These are phyloP conservation scores for Drosophila eugracilis DNA, from an alignment of 1,140 invertebrate genomes.

Conservation along the genomic window DNA sequence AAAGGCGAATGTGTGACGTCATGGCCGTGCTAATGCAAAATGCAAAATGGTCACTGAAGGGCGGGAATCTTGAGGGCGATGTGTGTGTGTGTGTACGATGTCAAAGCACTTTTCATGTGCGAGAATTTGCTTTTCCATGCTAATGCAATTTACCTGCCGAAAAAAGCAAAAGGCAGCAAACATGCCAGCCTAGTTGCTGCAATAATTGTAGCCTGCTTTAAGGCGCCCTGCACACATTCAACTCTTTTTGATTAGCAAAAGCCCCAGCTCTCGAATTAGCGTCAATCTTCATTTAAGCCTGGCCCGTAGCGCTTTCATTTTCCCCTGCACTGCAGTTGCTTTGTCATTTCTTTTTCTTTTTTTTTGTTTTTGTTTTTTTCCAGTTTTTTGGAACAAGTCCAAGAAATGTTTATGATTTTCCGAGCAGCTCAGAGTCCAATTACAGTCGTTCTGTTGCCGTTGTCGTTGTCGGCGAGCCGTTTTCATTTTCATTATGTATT, in stretches of 20 bases:
- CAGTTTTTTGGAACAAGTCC: constrained; percentile 41
- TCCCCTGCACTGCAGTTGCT: constrained; percentile 36
- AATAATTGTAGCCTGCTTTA: constrained; percentile 29
- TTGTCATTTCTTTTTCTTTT: constrained; percentile 17
- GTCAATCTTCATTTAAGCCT: constrained; percentile 44
- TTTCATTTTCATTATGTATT: constrained; percentile 37
- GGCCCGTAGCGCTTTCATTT: constrained; percentile 40
- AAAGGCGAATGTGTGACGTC: constrained; percentile 45
- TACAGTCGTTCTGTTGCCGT: constrained; percentile 27
- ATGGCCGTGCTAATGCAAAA: constrained; percentile 58
- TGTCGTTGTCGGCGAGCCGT: constrained; percentile 17
- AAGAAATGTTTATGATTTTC: constrained; percentile 59
- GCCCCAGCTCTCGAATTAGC: constrained; percentile 40
- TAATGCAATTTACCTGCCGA: constrained; percentile 44
- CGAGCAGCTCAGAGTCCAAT: constrained; percentile 46
- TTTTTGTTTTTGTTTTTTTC: constrained; percentile 15
- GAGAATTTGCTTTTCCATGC: constrained; percentile 19
- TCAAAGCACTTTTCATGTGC: constrained; percentile 36
- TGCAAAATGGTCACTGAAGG: constrained; percentile 42
- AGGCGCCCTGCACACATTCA: constrained; percentile 2
- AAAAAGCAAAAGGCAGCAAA: constrained; percentile 13
- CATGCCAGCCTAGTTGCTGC: too few relatives aligned
- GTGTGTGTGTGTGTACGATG: constrained; percentile 11
- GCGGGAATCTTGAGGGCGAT: constrained; percentile 22
- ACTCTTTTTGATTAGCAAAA: constrained; percentile 35